Evolutionary conservation across 2,888 invertebrate species (phyloP).

Genomic region (Dendrolimus houi): DNA sequence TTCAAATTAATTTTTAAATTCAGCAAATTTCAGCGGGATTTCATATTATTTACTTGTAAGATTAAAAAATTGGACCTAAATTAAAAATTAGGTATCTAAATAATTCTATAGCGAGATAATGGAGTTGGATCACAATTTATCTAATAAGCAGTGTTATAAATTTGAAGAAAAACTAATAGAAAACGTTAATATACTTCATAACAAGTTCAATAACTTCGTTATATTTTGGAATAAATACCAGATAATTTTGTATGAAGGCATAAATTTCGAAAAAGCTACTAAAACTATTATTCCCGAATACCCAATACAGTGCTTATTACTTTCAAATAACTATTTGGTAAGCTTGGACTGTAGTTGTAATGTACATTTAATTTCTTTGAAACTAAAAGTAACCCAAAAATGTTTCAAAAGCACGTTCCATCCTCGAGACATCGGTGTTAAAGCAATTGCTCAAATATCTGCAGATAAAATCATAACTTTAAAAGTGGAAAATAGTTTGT

Average conservation of each 20-base stretch:
- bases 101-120: not conserved
- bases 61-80: too few species aligned
- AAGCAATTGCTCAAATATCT: constrained; percentile 17
- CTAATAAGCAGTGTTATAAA: constrained; percentile 32
- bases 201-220: constrained; percentile 24
- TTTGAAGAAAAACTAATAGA: constrained; percentile 26
- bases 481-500: constrained; percentile 27
- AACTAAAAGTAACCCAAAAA: constrained; percentile 38
- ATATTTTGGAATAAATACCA: constrained; percentile 60
- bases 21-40: too few species aligned
- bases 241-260: constrained; percentile 46
- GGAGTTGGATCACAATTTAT: constrained; percentile 12
- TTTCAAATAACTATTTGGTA: constrained; percentile 37
- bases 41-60: too few species aligned
- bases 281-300: constrained; percentile 39
- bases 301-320: constrained; percentile 30
- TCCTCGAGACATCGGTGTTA: constrained; percentile 25
- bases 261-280: constrained; percentile 26
- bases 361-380: constrained; percentile 37
- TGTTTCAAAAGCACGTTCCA: constrained; percentile 33
- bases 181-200: constrained; percentile 37
- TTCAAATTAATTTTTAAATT: too few species aligned
- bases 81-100: too few species aligned
- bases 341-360: constrained; percentile 43
- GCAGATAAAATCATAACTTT: constrained; percentile 31